Evolutionary conservation across 1,140 invertebrate genomes (phyloP), one percentile per base, ranked within the genome.

Genomic region (Anastrepha obliqua): DNA sequence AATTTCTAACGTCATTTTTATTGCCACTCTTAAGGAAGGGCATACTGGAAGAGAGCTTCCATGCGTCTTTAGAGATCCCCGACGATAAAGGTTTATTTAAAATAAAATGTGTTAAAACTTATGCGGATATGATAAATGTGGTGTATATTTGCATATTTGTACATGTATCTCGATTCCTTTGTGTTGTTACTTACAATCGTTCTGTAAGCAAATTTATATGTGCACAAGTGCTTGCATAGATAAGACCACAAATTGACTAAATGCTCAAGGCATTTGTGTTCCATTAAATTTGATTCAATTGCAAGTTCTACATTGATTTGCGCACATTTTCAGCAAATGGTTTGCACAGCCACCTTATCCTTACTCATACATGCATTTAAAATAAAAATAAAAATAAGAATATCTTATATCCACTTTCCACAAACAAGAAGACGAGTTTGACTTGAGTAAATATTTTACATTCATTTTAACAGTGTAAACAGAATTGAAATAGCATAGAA

Each of bases 361-460:
- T n/a, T 62, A 29, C 29, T 4, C 15, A 62, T 62, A 13, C 1
- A 8, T 5, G n/a, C 6, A 17, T 15, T 17, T n/a, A 62, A 62
- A 62, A 17, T 15, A 62, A 62, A n/a, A 62, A 62, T 4, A 29
- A 29, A 29, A 29, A 29, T 29, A 29, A 29, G 29, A 29, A 29
- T 29, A 51, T 7, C 44, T 7, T 2, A 7, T 55, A n/a, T 81
- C 74, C 44, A 81, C 74, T 81, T 51, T 11, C 74, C 47, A 20
- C 47, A 44, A 74, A 74, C 6, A 17, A 81, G 74, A 29, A 81
- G 44, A 55, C 51, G 15, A n/a, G 9, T 81, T 81, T 81, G 74
- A 81, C 20, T 81, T 81, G 15, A 81, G 47, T 29, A 81, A 81
- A 81, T 81, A 81, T 55, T 81, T 81, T 51, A 81, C 74, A 81